Percentiles rank a stretch among this genome's conserved stretches.
These are phyloP conservation scores for Lutraria lutraria DNA, from an alignment of 2,888 invertebrate genomes.

Conservation along the genomic window DNA sequence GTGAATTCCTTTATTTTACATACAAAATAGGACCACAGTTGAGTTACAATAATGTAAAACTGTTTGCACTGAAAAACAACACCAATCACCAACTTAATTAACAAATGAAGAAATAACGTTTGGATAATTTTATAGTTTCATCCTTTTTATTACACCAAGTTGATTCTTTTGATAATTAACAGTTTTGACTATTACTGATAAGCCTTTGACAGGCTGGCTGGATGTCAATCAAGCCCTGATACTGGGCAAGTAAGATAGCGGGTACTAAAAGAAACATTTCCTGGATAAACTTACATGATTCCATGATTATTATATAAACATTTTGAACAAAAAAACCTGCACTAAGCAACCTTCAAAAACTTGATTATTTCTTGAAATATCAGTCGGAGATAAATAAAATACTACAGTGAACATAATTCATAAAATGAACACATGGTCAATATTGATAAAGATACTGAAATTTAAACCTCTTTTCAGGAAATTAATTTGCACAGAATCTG, in stretches of 20 bases:
- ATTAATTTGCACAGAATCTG: slow-evolving; percentile 9
- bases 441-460: slow-evolving; percentile 13
- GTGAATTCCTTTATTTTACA: no score
- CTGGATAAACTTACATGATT: neutral
- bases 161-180: slow-evolving; percentile 44
- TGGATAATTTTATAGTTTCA: neutral
- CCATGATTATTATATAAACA: slow-evolving; percentile 3
- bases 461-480: neutral
- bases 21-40: no score
- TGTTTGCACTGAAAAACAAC: no score
- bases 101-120: no score
- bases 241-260: neutral
- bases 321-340: neutral
- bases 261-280: neutral
- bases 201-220: slow-evolving; percentile 59
- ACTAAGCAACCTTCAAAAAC: neutral
- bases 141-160: neutral
- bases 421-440: neutral
- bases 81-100: no score
- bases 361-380: neutral
- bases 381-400: neutral
- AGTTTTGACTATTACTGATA: slow-evolving; percentile 57
- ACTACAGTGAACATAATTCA: neutral
- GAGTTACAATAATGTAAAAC: no score
- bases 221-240: slow-evolving; percentile 48